Evolutionary conservation across 2,888 invertebrate genomes (phyloP).

Genomic region (Hypselothyrea guttata): DNA sequence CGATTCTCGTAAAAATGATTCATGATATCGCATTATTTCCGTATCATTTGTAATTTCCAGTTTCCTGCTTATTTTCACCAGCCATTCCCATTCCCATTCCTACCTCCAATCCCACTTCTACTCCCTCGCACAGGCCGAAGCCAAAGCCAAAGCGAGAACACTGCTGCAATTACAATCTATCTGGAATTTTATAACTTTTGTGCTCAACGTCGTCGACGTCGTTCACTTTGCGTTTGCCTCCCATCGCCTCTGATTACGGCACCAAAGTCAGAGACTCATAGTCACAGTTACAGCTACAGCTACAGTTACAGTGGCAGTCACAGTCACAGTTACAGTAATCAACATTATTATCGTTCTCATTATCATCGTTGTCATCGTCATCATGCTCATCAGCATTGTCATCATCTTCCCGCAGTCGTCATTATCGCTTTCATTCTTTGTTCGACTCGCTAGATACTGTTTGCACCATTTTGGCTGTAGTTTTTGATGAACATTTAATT

Average conservation of each 20-base stretch:
- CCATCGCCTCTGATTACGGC: slow-evolving; percentile 49
- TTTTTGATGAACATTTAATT: slow-evolving; percentile 77
- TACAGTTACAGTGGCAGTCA: slow-evolving; percentile 11
- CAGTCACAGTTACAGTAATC: slow-evolving; percentile 14
- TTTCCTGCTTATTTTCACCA: slow-evolving; percentile 75
- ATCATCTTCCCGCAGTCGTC: slow-evolving; percentile 11
- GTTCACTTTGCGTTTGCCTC: slow-evolving; percentile 3
- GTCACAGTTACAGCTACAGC: slow-evolving; percentile 23
- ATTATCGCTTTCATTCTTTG: slow-evolving; percentile 33
- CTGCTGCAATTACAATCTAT: slow-evolving; percentile 71
- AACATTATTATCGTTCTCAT: slow-evolving; percentile 15
- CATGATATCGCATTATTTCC: slow-evolving; percentile 77
- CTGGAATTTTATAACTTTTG: slow-evolving; percentile 76
- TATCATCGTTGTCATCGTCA: slow-evolving; percentile 29
- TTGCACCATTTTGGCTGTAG: slow-evolving; percentile 67
- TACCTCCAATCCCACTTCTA: no score
- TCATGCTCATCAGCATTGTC: slow-evolving; percentile 47
- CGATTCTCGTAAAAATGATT: slow-evolving; percentile 76
- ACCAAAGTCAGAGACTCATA: slow-evolving; percentile 17
- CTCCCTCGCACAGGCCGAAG: slow-evolving; percentile 23
- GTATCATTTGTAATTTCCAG: slow-evolving; percentile 76
- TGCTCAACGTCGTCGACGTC: slow-evolving; percentile 48
- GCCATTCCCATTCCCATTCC: slow-evolving; percentile 22
- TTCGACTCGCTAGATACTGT: slow-evolving; percentile 33
- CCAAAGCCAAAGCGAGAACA: slow-evolving; percentile 7